Base-by-base conservation (phyloP, 2,113 vertebrate genomes). In the Chelonoidis abingdonii region DNA sequence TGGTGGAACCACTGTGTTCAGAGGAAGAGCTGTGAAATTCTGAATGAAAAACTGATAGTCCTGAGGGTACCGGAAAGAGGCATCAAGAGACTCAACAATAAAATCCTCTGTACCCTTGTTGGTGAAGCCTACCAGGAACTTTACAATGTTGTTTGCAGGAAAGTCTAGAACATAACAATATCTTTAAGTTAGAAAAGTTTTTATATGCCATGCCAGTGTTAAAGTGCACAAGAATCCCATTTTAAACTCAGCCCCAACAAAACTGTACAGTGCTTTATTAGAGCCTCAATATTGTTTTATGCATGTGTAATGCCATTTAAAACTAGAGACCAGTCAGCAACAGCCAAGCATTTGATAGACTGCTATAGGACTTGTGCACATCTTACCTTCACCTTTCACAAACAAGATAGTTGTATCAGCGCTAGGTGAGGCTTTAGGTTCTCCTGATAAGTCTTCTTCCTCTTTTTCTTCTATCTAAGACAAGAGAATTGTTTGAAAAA, bases 1-100 rank as follows among this genome's bases (percentile, higher is more conserved):
- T 2, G 99, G 98, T 7, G 99, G 99, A 62, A 99, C 99, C 24
- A 98, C 95, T 0, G 97, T 99, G 85, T 99, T 99, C 78, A 99
- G 98, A 97, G 99, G 98, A 13, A 99, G 99, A 31, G 99, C 99
- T 0, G 99, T 99, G 98, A 99, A 99, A 98, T 99, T 99, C 98
- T 99, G 99, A 97, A 99, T 99, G 88, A 99, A 99, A 96, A 99
- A 99, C 98, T 99, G 99, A 91, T 99, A 99, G 97, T 99, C 99
- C 96, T 99, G 99, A 44, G 99, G 99, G 89, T 99, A 99, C 59
- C 99, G 99, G 98, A 99, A 99, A 0, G 99, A 99, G 27, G 99
- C 99, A 79, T 99, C 99, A 1, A 99, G 98, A 78, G 99, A 99
- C 86, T 99, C 99, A 0, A 99, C 98, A 3, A 99, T 94, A 93